Conservation (phyloP, 2,888 invertebrate genomes). For the Frankliniella intonsa region DNA sequence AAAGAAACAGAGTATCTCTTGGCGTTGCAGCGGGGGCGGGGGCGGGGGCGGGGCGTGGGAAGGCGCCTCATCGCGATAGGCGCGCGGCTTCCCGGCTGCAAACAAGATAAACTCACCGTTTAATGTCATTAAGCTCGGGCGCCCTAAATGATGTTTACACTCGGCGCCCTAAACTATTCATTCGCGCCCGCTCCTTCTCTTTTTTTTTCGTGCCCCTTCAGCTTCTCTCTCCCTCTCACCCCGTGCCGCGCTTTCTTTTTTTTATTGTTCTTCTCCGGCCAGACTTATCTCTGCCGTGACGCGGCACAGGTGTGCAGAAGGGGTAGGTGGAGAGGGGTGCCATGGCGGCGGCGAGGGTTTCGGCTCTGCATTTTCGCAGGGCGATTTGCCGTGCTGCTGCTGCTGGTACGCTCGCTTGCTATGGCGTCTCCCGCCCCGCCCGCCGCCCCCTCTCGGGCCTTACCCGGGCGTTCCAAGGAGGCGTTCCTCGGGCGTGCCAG, state of each 20-base stretch:
- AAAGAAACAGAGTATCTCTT: background rate
- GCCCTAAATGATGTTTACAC: constrained; percentile 25
- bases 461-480: no score
- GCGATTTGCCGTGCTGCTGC: no score
- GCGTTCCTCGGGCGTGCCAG: no score
- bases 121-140: constrained; percentile 15
- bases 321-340: background rate
- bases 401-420: no score
- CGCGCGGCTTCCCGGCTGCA: background rate
- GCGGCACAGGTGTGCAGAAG: background rate
- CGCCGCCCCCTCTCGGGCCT: no score
- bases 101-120: constrained; percentile 22
- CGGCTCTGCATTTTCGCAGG: no score
- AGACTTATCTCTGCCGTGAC: constrained; percentile 6
- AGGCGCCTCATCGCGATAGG: background rate
- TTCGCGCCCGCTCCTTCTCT: background rate
- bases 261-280: background rate
- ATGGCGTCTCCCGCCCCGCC: no score
- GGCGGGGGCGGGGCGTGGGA: background rate
- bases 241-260: background rate
- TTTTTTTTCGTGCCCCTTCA: background rate
- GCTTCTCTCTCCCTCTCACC: no score
- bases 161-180: constrained; percentile 5
- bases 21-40: background rate
- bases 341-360: background rate